Evolutionary conservation across 2,888 invertebrate genomes (phyloP), one percentile per base, ranked within the genome.

Genomic region (Eilema sororculum): DNA sequence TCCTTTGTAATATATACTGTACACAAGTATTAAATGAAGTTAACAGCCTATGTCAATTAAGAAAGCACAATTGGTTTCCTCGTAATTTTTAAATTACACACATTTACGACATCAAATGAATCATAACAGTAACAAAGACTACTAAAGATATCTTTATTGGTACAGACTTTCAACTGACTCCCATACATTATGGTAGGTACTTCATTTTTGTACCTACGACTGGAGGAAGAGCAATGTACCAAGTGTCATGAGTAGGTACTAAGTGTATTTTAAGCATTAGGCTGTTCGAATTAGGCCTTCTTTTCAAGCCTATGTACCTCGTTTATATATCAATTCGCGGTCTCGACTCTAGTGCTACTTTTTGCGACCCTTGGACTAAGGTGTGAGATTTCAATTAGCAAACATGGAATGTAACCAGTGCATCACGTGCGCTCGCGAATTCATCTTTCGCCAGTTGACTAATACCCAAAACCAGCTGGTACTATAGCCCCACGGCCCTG

Each of bases 1-100:
- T 28, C 12, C 52, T 52, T 64, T 64, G 72, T 76, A 30, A 76
- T 75, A 68, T 73, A 58, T 77, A 73, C 74, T 71, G 72, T 72
- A 60, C 16, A 28, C 28, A 59, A 13, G 12, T 59, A 41, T 33
- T 6, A 24, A 66, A 66, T 37, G 57, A 66, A 41, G 59, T 33
- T 57, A 60, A 67, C 46, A n/a, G 59, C 25, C 28, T 8, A 56
- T 56, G 8, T 60, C 67, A 60, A 67, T 67, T 61, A 52, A 30
- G 67, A 67, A 52, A 67, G 61, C 30, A 67, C 67, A 67, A 67
- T 67, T 67, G 60, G 60, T 46, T 67, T 61, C 67, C 33, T 52
- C 33, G 67, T 67, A 67, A 59, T 62, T 30, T 52, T 67, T 67
- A 67, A 62, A 67, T 60, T 60, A 52, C 67, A 56, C 61, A 37